Base-by-base conservation (phyloP, 2,113 vertebrate species). In the Aspiorhynchus laticeps region DNA sequence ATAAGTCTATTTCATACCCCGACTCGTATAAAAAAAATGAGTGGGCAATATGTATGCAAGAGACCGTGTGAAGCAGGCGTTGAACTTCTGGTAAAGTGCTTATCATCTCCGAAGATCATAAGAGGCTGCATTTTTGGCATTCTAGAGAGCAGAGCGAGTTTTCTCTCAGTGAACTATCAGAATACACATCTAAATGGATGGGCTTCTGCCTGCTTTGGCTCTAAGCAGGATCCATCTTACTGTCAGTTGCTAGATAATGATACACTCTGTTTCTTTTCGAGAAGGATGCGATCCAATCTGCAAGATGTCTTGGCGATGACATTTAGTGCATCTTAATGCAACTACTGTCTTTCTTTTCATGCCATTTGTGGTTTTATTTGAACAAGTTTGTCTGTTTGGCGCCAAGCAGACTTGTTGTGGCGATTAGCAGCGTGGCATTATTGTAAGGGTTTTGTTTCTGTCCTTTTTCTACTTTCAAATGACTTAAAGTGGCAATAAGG, bases 191-290 rank as follows among this genome's bases (percentile, higher is more conserved):
- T 31, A 69, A 87, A 84, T 5, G 75, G 33, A 85, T 63, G 46
- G 53, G 67, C 77, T 79, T 63, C 31, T 59, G 69, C 56, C 41
- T 80, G n/a, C 81, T 63, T 65, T 48, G 36, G 41, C 21, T 84
- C 65, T 9, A 43, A 73, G 33, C 51, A 76, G 75, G 69, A 87
- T 89, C 82, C 67, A 87, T 87, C 85, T 87, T 76, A 81, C 80
- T 85, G 88, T 75, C 88, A 80, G 59, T 43, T 80, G 76, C 61
- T 15, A 77, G 67, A 85, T 69, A 81, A 81, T 80, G 53, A 46
- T n/a, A 43, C 43, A 4, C 21, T 53, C 65, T 17, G 82, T 73
- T 73, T 56, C n/a, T 26, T 53, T 76, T 21, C 21, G 26, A 81
- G 17, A 41, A 38, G 74, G 33, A 80, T 56, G 69, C 28, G 41